phyloP scores from a whole-genome alignment of 2,797 vertebrate genomes.

The Channa striata region DNA sequence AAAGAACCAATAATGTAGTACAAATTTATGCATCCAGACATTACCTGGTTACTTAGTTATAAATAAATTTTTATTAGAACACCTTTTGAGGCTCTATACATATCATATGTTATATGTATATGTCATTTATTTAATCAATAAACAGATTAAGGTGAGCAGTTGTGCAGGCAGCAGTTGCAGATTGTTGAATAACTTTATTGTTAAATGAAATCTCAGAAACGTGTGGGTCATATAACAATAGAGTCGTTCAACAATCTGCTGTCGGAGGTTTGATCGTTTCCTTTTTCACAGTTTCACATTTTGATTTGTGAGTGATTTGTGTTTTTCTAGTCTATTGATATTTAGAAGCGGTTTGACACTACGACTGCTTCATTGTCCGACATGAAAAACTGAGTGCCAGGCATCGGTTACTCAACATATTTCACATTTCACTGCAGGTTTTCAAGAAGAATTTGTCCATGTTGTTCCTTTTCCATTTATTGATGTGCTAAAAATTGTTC shows the following conservation, averaged over 20 bases:
- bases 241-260: no score
- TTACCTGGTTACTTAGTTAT: neutral
- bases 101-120: neutral
- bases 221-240: no score
- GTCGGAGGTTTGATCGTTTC: neutral
- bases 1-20: neutral
- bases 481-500: slow-evolving; percentile 43
- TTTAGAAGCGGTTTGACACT: slow-evolving; percentile 11
- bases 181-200: no score
- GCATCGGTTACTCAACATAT: slow-evolving; percentile 60
- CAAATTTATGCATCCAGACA: neutral
- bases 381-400: slow-evolving; percentile 49
- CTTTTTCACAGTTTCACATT: neutral
- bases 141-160: neutral
- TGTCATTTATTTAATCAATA: neutral
- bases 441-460: neutral
- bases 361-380: slow-evolving; percentile 22
- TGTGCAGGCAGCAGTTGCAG: neutral
- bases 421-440: slow-evolving; percentile 17
- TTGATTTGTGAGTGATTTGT: neutral
- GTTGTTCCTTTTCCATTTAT: slow-evolving; percentile 22
- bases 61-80: neutral
- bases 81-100: neutral
- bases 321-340: slow-evolving; percentile 9
- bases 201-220: no score